Conservation (phyloP, 1,140 invertebrate species). For the Drosophila grimshawi region DNA sequence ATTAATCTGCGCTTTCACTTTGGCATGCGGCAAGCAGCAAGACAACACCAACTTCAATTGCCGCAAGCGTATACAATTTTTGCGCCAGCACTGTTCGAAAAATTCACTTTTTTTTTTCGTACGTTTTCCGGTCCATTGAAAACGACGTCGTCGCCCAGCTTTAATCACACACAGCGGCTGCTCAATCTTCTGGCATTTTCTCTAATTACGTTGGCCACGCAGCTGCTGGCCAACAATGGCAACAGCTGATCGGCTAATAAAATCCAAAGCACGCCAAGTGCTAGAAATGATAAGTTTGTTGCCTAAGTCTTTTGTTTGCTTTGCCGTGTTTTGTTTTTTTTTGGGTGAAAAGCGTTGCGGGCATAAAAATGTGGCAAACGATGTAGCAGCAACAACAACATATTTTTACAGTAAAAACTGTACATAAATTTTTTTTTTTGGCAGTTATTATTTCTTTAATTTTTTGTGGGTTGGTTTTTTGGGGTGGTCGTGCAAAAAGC, state of each 20-base stretch:
- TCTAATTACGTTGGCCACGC: slow-evolving; percentile 62
- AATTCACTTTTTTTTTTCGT: slow-evolving; percentile 71
- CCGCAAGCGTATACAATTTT: slow-evolving; percentile 38
- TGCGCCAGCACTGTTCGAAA: slow-evolving; percentile 51
- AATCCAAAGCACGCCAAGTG: slow-evolving; percentile 2
- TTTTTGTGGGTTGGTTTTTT: slow-evolving; percentile 17
- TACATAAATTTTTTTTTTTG: slow-evolving; percentile 10
- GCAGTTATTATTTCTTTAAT: slow-evolving; percentile 3
- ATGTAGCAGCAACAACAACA: slow-evolving; percentile 24
- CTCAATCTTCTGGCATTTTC: slow-evolving; percentile 51
- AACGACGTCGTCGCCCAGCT: slow-evolving; percentile 47
- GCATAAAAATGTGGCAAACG: slow-evolving; percentile 20
- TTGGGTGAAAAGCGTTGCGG: slow-evolving; percentile 50
- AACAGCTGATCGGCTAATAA: slow-evolving; percentile 28
- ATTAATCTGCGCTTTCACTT: slow-evolving; percentile 81
- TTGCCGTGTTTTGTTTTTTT: slow-evolving; percentile 13
- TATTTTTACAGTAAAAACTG: slow-evolving; percentile 1
- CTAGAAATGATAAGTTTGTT: slow-evolving; percentile 50
- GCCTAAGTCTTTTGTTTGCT: slow-evolving; percentile 73
- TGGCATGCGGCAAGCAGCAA: slow-evolving; percentile 48
- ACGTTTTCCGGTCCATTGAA: slow-evolving; percentile 80
- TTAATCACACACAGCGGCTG: slow-evolving; percentile 51
- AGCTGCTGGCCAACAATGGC: slow-evolving; percentile 10
- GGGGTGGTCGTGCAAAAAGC: slow-evolving; percentile 12
- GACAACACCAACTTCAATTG: slow-evolving; percentile 56